phyloP scores from a whole-genome alignment of 2,113 vertebrate genomes.

The Piaya cayana region DNA sequence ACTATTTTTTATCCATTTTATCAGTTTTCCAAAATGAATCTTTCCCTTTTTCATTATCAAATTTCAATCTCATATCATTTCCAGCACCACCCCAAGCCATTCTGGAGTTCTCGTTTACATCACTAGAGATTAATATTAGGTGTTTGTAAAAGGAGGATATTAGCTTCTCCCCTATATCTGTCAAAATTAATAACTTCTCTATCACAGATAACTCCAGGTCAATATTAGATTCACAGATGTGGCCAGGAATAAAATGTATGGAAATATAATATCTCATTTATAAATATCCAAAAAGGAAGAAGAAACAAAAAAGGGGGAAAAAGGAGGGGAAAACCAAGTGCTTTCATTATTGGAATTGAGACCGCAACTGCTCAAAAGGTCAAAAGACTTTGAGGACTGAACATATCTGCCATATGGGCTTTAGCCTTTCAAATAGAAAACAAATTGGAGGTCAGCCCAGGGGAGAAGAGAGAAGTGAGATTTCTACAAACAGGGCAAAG shows the following conservation, averaged over 20 bases:
- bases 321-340: neutral
- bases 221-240: conserved; percentile 85
- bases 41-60: conserved; percentile 78
- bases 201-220: conserved; percentile 83
- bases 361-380: conserved; percentile 75
- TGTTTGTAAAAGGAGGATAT: conserved; percentile 85
- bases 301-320: neutral
- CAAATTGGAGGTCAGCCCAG: conserved; percentile 50
- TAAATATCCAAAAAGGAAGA: conserved; percentile 65
- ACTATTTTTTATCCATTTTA: conserved; percentile 70
- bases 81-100: conserved; percentile 69
- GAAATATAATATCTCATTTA: conserved; percentile 83
- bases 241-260: conserved; percentile 81
- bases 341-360: conserved; percentile 73
- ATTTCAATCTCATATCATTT: conserved; percentile 74
- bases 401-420: conserved; percentile 69
- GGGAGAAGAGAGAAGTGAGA: conserved; percentile 23
- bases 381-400: conserved; percentile 72
- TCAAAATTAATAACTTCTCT: conserved; percentile 87
- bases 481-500: conserved; percentile 12
- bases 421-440: conserved; percentile 54
- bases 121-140: conserved; percentile 82
- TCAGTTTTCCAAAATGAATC: conserved; percentile 77
- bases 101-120: conserved; percentile 74
- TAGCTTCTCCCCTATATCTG: conserved; percentile 85